Base-by-base conservation (phyloP, 2,113 vertebrate genomes). In the Octodon degus region DNA sequence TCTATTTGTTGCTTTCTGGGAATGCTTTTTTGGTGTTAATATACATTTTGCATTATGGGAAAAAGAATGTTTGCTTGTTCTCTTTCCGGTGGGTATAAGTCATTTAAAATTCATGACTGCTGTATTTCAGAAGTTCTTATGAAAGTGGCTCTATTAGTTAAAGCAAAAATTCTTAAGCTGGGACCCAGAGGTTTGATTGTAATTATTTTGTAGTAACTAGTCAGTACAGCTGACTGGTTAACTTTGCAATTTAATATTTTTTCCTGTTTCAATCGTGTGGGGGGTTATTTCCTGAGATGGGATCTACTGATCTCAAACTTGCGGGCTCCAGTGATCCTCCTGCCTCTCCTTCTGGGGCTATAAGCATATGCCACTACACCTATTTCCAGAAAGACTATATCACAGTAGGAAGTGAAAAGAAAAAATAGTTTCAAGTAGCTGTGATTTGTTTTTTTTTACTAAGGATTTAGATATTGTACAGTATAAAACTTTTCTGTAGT, bases 161-260 rank as follows among this genome's bases (percentile, higher is more conserved):
- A 89, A 74, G 80, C 17, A 53, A 88, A 90, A 20, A 81, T 93
- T 95, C 34, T 90, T 96, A 3, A 89, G 20, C n/a, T 81, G 34
- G 37, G 63, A 79, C 79, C 60, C n/a, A 88, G 2, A 92, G 68
- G 9, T 96, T 95, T 96, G 53, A 80, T 19, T 32, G 3, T 43
- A 76, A 43, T 34, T 50, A 79, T 32, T 79, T 79, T 91, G 85
- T 65, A 19, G 83, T 94, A 84, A 68, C 87, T 87, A 88, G 86
- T 95, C 83, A 90, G n/a, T 60, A 96, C 20, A 83, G 14, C 92
- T 90, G 19, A 62, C 37, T 95, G n/a, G 60, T 9, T 92, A 30
- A 79, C 63, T 65, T 91, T 97, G 16, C 17, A 88, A 65, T 89
- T 96, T 91, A 82, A 19, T 80, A 68, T 76, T 47, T 93, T 94